phyloP scores from a whole-genome alignment of 1,140 invertebrate genomes.

The Drosophila takahashii region DNA sequence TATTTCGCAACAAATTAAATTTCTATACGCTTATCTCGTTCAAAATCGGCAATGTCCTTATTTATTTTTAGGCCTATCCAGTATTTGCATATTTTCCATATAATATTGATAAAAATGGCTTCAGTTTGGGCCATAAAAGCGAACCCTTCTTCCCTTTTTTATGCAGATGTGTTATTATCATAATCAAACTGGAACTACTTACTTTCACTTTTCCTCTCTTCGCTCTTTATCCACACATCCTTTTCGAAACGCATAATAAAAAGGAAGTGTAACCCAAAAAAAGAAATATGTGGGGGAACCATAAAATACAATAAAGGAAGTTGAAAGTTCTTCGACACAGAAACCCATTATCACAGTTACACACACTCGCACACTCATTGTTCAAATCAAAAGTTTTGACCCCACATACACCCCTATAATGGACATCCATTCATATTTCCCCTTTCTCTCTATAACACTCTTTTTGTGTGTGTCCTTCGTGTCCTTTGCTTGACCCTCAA shows the following conservation, averaged over 20 bases:
- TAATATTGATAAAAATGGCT: constrained; percentile 50
- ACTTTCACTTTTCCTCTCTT: constrained; percentile 21
- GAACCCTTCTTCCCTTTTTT: constrained; percentile 31
- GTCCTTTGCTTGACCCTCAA: constrained; percentile 79
- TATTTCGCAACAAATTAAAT: constrained; percentile 12
- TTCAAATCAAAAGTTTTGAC: constrained; percentile 78
- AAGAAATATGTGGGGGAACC: constrained; percentile 30
- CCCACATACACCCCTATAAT: constrained; percentile 61
- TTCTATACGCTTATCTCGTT: constrained; percentile 22
- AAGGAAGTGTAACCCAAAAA: constrained; percentile 47
- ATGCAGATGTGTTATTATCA: constrained; percentile 70
- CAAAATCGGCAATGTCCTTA: constrained; percentile 7
- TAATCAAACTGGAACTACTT: constrained; percentile 59
- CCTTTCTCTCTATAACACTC: constrained; percentile 1
- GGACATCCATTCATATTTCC: constrained; percentile 76
- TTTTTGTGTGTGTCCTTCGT: constrained; percentile 36
- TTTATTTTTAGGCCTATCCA: constrained; percentile 30
- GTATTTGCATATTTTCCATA: constrained; percentile 73
- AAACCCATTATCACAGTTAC: constrained; percentile 82
- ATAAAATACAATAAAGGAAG: constrained; percentile 83
- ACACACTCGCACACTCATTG: constrained; percentile 55
- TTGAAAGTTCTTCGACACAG: constrained; percentile 80
- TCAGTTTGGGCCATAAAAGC: constrained; percentile 13
- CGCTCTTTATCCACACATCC: constrained; percentile 27
- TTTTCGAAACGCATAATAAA: constrained; percentile 21